Conservation (phyloP, 2,113 vertebrate species). For the Psilopogon haemacephalus region DNA sequence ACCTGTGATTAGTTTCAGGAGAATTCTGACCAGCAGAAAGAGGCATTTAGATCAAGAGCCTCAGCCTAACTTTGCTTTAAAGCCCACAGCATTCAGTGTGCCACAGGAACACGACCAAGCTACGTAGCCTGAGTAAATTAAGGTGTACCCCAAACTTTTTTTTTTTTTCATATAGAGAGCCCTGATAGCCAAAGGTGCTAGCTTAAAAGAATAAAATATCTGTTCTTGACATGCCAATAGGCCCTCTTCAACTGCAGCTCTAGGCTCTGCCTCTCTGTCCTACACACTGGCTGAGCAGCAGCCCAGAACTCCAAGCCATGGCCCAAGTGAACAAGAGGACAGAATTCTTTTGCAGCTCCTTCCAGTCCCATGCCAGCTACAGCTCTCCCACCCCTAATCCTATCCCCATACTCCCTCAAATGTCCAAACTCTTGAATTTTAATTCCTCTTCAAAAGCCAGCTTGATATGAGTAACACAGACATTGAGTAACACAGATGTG, state of each 20-base stretch:
- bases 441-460: not conserved
- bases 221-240: not conserved
- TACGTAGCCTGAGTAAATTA: not conserved
- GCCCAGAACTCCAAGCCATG: not conserved
- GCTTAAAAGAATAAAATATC: not conserved
- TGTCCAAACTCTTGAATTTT: not conserved
- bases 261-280: not conserved
- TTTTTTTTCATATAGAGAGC: not conserved
- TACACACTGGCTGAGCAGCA: not conserved
- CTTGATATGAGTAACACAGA: not conserved
- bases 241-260: not conserved
- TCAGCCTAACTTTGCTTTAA: not conserved
- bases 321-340: not conserved
- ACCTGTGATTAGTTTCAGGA: not conserved
- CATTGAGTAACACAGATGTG: too few relatives aligned
- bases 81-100: not conserved
- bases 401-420: not conserved
- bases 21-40: not conserved
- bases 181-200: not conserved
- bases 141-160: not conserved
- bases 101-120: not conserved
- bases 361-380: not conserved
- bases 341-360: not conserved
- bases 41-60: not conserved
- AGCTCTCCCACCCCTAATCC: not conserved